phyloP scores from a whole-genome alignment of 2,797 vertebrate species.

The Microchirus variegatus region DNA sequence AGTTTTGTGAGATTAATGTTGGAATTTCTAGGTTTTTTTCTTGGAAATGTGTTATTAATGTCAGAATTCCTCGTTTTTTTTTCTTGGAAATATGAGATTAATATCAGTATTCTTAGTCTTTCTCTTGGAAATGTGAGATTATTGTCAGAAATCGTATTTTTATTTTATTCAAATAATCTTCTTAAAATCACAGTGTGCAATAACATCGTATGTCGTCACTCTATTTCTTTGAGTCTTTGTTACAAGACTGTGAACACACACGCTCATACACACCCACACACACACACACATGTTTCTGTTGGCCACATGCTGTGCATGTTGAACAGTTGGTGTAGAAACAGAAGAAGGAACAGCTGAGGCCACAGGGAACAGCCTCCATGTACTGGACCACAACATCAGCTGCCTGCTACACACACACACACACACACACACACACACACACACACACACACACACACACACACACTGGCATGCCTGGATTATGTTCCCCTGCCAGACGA shows the following conservation, averaged over 20 bases:
- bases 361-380: constrained; percentile 33
- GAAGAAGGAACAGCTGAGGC: constrained; percentile 62
- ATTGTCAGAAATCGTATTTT: too few species aligned
- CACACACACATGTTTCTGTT: constrained; percentile 11
- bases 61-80: too few species aligned
- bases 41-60: too few species aligned
- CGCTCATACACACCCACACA: too few species aligned
- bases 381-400: constrained; percentile 53
- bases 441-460: constrained; percentile 7
- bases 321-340: constrained; percentile 57
- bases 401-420: constrained; percentile 26
- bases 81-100: too few species aligned
- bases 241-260: constrained; percentile 41
- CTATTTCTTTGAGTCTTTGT: constrained; percentile 12
- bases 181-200: too few species aligned
- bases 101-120: too few species aligned
- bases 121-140: too few species aligned
- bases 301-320: constrained; percentile 51
- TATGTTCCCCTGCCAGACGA: constrained; percentile 9
- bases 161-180: too few species aligned
- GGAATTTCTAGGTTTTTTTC: too few species aligned
- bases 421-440: background rate
- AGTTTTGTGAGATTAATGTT: too few species aligned
- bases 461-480: background rate
- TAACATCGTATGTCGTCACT: background rate